These are phyloP conservation scores for Amiota communis DNA, from an alignment of 2,888 invertebrate genomes.

Conservation along the genomic window DNA sequence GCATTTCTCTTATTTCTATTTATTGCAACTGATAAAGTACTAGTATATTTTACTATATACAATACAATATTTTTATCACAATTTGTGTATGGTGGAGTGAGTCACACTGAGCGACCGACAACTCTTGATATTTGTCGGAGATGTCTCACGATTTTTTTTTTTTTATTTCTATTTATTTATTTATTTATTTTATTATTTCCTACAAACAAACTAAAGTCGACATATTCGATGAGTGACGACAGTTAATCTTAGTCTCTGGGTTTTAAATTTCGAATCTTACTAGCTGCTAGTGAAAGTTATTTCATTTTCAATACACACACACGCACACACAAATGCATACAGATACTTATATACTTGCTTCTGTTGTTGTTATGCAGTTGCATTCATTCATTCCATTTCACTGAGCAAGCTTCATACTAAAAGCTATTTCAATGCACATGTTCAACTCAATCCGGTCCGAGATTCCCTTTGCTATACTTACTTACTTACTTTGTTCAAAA, in stretches of 20 bases:
- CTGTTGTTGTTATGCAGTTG: constrained; percentile 35
- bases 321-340: neutral
- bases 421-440: neutral
- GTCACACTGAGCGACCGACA: no score
- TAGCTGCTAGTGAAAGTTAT: constrained; percentile 63
- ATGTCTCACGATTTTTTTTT: no score
- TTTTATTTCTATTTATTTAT: no score
- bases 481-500: neutral
- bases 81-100: no score
- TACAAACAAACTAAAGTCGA: neutral
- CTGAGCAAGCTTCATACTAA: constrained; percentile 35
- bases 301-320: constrained; percentile 39
- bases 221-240: constrained; percentile 3
- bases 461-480: neutral
- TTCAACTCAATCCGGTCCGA: neutral
- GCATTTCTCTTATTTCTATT: no score
- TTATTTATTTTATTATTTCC: no score
- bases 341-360: constrained; percentile 26
- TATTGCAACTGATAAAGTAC: no score
- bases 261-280: constrained; percentile 44
- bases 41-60: no score
- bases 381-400: constrained; percentile 45
- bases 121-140: no score
- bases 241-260: constrained; percentile 30
- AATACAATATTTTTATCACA: no score